These are phyloP conservation scores for Falco cherrug DNA, from an alignment of 2,797 vertebrate species.

Conservation along the genomic window DNA sequence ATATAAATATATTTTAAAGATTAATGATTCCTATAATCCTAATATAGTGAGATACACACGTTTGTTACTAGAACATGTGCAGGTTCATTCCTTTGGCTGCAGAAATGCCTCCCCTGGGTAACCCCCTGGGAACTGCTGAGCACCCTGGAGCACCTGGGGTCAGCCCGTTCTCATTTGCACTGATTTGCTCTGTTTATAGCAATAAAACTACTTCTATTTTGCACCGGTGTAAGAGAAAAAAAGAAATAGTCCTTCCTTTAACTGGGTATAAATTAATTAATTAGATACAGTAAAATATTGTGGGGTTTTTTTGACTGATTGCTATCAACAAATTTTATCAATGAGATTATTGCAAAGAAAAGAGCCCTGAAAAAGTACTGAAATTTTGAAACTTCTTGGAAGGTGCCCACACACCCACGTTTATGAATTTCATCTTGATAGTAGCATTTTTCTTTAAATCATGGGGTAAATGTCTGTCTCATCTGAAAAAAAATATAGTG, in stretches of 20 bases:
- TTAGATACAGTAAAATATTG: background rate
- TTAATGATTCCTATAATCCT: background rate
- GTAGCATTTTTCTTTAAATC: background rate
- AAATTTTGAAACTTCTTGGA: background rate
- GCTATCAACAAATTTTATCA: background rate
- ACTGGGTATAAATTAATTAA: background rate
- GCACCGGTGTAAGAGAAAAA: background rate
- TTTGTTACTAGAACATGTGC: background rate
- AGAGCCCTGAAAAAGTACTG: background rate
- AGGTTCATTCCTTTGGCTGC: background rate
- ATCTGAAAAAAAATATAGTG: too few relatives aligned
- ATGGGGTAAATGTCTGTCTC: too few relatives aligned
- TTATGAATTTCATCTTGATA: background rate
- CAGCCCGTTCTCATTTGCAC: background rate
- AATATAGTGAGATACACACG: background rate
- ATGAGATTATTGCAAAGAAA: background rate
- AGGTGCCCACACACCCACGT: background rate
- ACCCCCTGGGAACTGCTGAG: fast-evolving
- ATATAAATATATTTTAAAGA: background rate
- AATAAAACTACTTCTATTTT: background rate
- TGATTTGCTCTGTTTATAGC: background rate
- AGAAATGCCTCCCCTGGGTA: background rate
- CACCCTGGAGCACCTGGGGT: fast-evolving
- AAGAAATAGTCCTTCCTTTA: background rate
- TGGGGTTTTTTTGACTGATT: background rate